A percentile compares a stretch with the other conserved stretches of the same genome.
phyloP scores from a whole-genome alignment of 2,888 invertebrate species.

The Sialis lutaria region DNA sequence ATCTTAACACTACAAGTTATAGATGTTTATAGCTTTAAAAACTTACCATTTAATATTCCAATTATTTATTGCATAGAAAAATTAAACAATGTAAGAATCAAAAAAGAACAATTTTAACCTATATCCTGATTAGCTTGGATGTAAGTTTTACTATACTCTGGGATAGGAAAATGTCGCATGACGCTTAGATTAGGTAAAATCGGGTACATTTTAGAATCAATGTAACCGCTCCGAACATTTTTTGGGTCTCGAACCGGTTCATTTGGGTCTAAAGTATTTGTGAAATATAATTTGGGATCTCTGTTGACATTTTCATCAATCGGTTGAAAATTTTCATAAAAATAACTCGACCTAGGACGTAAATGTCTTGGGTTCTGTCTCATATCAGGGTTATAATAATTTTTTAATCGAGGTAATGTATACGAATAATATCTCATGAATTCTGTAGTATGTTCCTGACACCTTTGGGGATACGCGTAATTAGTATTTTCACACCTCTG shows the following conservation, averaged over 20 bases:
- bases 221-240: neutral
- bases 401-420: slow-evolving; percentile 20
- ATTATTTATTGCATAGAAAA: no score
- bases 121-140: slow-evolving; percentile 18
- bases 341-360: slow-evolving; percentile 3
- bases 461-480: slow-evolving; percentile 15
- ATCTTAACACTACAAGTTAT: neutral
- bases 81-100: no score
- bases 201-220: slow-evolving; percentile 4
- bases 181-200: slow-evolving; percentile 5
- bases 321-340: slow-evolving; percentile 4
- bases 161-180: slow-evolving; percentile 19
- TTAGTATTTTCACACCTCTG: slow-evolving; percentile 10
- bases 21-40: no score
- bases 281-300: neutral
- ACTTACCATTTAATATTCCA: no score
- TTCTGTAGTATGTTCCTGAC: slow-evolving; percentile 19
- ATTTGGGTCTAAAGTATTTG: neutral
- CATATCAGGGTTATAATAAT: slow-evolving; percentile 22
- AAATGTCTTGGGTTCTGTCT: slow-evolving; percentile 9
- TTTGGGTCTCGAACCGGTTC: neutral
- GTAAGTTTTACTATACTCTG: slow-evolving; percentile 24
- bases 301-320: neutral
- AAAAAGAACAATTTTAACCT: neutral
- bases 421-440: slow-evolving; percentile 21